Evolutionary conservation across 2,888 invertebrate genomes (phyloP), one percentile per base, ranked within the genome.

Genomic region (Caenorhabditis angaria): DNA sequence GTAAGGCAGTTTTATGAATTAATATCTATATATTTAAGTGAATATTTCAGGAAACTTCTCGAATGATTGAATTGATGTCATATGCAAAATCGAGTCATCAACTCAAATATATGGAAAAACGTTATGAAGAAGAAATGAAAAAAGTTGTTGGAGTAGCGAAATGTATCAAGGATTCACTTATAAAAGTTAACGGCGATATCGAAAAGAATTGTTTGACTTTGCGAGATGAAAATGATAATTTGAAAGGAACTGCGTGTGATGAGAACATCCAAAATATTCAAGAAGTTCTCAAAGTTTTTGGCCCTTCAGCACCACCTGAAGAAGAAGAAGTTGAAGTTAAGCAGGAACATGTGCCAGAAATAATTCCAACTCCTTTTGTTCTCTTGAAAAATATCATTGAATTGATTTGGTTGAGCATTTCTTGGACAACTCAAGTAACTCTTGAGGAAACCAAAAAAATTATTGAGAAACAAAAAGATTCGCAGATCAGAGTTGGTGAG

Each of bases 11-110:
- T 32, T 32, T 48, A 8, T 22, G 20, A 4, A 8, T 50, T 22
- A 24, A 22, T 8, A 22, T 22, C 4, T 18, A 24, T 10, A 24
- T 50, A n/a, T n/a, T n/a, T n/a, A n/a, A n/a, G n/a, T n/a, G n/a
- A n/a, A n/a, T n/a, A n/a, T n/a, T 50, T 50, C 12, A 50, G 50
- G 18, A 62, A 53, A 35, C 53, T 3, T 22, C 51, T 1, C 41
- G 29, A 29, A 57, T 67, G 48, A 57, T 67, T 4, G 58, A 57
- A n/a, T 14, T 53, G 10, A 61, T 67, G 61, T 27, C 41, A 41
- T 51, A 41, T 27, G 67, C 61, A 8, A 67, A 67, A 25, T 41
- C 28, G 8, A 57, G 67, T 18, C 61, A 67, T 22, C 50, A 50
- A 22, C 50, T 24, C 3, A 50, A 24, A 22, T 24, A 24, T 24